A percentile compares a stretch with the other conserved stretches of the same genome.
These are phyloP conservation scores for Phylloscopus collybita DNA, from an alignment of 2,797 vertebrate species.

Conservation along the genomic window DNA sequence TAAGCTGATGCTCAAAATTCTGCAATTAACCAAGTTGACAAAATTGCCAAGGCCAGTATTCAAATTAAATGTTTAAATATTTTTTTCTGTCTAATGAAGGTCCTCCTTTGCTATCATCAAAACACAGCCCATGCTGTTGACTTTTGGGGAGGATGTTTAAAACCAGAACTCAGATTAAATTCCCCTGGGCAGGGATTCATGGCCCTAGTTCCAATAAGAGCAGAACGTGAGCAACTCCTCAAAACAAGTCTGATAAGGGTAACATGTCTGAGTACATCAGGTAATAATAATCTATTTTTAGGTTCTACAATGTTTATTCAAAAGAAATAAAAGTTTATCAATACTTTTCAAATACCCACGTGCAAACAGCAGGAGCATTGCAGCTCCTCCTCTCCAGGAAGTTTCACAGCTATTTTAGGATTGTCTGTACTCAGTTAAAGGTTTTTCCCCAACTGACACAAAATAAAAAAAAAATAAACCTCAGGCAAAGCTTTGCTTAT, in stretches of 20 bases:
- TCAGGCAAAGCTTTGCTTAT: not conserved
- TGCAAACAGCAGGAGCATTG: not conserved
- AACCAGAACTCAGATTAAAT: not conserved
- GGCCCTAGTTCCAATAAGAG: not conserved
- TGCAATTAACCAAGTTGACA: not conserved
- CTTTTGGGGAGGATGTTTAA: constrained; percentile 30
- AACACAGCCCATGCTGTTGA: not conserved
- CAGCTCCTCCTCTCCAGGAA: not conserved
- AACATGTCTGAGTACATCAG: accelerated
- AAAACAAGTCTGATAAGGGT: not conserved
- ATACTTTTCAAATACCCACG: not conserved
- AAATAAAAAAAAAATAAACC: not conserved
- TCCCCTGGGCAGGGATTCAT: not conserved
- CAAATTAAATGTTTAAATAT: not conserved
- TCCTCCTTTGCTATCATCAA: not conserved
- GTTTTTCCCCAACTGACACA: not conserved
- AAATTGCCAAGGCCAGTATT: not conserved
- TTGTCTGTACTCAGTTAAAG: not conserved
- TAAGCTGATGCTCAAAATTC: not conserved
- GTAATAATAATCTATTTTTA: not conserved
- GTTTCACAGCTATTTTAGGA: not conserved
- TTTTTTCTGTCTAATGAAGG: not conserved
- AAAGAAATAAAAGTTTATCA: not conserved
- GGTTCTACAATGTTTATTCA: not conserved
- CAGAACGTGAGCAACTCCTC: not conserved